A percentile compares a stretch with the other conserved stretches of the same genome.
phyloP scores from a whole-genome alignment of 2,113 vertebrate genomes.

The Microcebus ravelobensis region DNA sequence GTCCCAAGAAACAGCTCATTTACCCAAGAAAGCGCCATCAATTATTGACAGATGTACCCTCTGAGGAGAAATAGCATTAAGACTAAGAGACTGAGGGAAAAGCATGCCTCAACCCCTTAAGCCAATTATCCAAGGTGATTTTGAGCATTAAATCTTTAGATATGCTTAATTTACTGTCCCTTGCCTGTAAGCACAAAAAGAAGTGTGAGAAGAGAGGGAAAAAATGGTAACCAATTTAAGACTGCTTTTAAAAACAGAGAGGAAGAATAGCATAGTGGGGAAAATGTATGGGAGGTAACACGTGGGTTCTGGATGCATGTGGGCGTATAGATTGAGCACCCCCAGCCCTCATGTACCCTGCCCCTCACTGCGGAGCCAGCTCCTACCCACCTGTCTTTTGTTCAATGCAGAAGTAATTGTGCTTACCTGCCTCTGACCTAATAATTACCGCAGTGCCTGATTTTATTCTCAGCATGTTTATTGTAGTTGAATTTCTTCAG shows the following conservation, averaged over 20 bases:
- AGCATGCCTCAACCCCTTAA: constrained; percentile 72
- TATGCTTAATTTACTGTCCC: constrained; percentile 82
- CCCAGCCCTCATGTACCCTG: not conserved
- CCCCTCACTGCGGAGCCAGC: not conserved
- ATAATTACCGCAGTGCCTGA: constrained; percentile 59
- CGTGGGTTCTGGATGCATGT: not conserved
- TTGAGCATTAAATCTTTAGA: constrained; percentile 77
- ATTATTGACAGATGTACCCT: constrained; percentile 70
- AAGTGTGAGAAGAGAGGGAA: constrained; percentile 48
- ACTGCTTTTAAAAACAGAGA: constrained; percentile 67
- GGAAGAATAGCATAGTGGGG: not conserved
- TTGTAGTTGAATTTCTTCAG: constrained; percentile 9
- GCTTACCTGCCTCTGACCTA: constrained; percentile 68
- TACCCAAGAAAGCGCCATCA: constrained; percentile 79
- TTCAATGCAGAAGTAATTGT: constrained; percentile 67
- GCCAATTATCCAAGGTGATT: constrained; percentile 80
- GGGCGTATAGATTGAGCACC: constrained; percentile 2
- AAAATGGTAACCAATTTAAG: constrained; percentile 53
- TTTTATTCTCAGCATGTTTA: constrained; percentile 74
- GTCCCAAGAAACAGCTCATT: constrained; percentile 71
- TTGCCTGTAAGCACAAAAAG: constrained; percentile 76
- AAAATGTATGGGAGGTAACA: not conserved
- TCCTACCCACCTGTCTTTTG: constrained; percentile 64
- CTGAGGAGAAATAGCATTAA: constrained; percentile 69
- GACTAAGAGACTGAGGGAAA: constrained; percentile 67